These are phyloP conservation scores for Eulithis testata DNA, from an alignment of 2,888 invertebrate genomes.

Conservation along the genomic window DNA sequence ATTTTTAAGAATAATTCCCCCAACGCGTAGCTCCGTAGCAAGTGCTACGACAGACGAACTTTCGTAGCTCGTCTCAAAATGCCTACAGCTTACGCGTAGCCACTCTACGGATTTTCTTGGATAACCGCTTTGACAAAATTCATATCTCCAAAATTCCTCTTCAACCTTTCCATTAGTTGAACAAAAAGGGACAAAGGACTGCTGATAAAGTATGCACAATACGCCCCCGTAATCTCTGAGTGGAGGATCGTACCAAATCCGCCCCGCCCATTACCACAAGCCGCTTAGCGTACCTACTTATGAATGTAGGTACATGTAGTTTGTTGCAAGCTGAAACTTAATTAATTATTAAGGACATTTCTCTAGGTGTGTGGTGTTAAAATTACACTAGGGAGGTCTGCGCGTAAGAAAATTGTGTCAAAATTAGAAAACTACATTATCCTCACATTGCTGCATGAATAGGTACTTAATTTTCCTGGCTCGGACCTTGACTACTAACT, in stretches of 20 bases:
- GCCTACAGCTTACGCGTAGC: conserved; percentile 4
- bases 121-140: conserved; percentile 8
- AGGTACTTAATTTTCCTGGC: too few species aligned
- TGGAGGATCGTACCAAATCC: conserved; percentile 66
- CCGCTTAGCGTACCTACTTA: conserved; percentile 57
- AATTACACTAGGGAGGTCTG: neutral
- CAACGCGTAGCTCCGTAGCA: conserved; percentile 5
- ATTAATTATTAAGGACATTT: neutral
- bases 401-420: neutral
- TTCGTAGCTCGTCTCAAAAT: neutral
- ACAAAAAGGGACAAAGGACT: conserved; percentile 60
- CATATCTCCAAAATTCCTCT: conserved; percentile 30
- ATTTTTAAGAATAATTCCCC: too few species aligned
- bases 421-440: too few species aligned
- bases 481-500: too few species aligned
- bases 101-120: conserved; percentile 12
- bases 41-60: conserved; percentile 13
- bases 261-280: conserved; percentile 71
- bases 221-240: conserved; percentile 72
- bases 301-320: conserved; percentile 21
- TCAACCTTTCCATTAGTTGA: conserved; percentile 28
- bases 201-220: conserved; percentile 75
- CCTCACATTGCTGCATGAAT: too few species aligned
- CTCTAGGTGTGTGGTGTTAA: neutral
- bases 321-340: conserved; percentile 20